Evolutionary conservation across 2,888 invertebrate species (phyloP).

Genomic region (Acleris laterana): DNA sequence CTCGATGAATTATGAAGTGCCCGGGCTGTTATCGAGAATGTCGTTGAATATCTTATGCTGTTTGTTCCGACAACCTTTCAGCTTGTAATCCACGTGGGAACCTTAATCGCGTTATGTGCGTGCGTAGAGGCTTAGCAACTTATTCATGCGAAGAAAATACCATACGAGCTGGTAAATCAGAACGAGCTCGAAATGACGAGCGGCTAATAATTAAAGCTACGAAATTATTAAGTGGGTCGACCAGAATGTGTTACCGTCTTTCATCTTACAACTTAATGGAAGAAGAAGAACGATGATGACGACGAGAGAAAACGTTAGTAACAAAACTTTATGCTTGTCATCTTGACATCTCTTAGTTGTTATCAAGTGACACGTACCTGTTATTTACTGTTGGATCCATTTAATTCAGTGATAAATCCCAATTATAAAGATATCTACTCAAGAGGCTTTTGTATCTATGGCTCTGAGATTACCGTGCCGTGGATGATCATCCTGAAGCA

Average conservation of each 20-base stretch:
- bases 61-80: constrained; percentile 47
- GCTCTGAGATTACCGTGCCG: too few relatives aligned
- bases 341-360: too few relatives aligned
- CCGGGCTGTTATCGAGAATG: constrained; percentile 36
- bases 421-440: too few relatives aligned
- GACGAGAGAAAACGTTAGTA: too few relatives aligned
- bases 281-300: too few relatives aligned
- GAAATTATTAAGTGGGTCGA: constrained; percentile 33
- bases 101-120: constrained; percentile 34
- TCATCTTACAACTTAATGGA: background rate
- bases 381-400: too few relatives aligned
- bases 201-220: constrained; percentile 2
- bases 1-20: constrained; percentile 30
- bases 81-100: constrained; percentile 39
- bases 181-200: constrained; percentile 17
- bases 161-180: constrained; percentile 21
- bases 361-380: too few relatives aligned
- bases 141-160: constrained; percentile 2
- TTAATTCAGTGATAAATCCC: too few relatives aligned
- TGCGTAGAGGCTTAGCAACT: constrained; percentile 20
- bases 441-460: too few relatives aligned
- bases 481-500: too few relatives aligned
- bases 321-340: too few relatives aligned
- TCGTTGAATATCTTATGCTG: constrained; percentile 54
- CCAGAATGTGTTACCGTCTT: background rate